These are phyloP conservation scores for Mungos mungo DNA, from an alignment of 2,113 vertebrate species.

Conservation along the genomic window DNA sequence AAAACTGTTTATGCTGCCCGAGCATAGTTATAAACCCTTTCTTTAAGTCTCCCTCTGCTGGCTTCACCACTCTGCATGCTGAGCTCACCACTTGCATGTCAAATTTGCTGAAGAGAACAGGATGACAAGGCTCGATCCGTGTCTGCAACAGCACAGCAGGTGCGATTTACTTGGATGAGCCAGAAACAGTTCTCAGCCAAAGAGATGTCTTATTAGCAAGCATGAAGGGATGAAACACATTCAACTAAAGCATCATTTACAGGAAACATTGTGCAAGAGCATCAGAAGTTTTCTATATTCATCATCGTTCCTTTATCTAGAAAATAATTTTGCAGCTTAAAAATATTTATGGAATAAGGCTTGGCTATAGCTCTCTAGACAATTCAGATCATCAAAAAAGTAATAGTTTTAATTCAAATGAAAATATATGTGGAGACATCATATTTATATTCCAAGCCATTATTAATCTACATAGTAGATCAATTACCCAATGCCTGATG, in stretches of 20 bases:
- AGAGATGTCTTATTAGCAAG: constrained; percentile 74
- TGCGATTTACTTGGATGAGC: constrained; percentile 63
- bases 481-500: background rate
- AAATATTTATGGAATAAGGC: background rate
- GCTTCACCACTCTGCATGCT: constrained; percentile 32
- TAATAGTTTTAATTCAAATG: background rate
- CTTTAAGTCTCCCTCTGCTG: constrained; percentile 20
- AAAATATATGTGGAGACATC: background rate
- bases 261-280: constrained; percentile 44
- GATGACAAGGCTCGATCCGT: constrained; percentile 57
- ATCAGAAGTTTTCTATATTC: constrained; percentile 31
- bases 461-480: background rate
- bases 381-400: background rate
- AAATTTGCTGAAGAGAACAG: constrained; percentile 39
- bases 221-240: constrained; percentile 33
- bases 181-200: constrained; percentile 59
- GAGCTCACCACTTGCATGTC: constrained; percentile 56
- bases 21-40: constrained; percentile 23
- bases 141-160: constrained; percentile 61
- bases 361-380: background rate
- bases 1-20: background rate
- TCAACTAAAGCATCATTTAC: constrained; percentile 4
- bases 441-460: background rate
- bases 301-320: background rate
- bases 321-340: constrained; percentile 33